These are phyloP conservation scores for Escarpia spicata DNA, from an alignment of 2,888 invertebrate species.

Conservation along the genomic window DNA sequence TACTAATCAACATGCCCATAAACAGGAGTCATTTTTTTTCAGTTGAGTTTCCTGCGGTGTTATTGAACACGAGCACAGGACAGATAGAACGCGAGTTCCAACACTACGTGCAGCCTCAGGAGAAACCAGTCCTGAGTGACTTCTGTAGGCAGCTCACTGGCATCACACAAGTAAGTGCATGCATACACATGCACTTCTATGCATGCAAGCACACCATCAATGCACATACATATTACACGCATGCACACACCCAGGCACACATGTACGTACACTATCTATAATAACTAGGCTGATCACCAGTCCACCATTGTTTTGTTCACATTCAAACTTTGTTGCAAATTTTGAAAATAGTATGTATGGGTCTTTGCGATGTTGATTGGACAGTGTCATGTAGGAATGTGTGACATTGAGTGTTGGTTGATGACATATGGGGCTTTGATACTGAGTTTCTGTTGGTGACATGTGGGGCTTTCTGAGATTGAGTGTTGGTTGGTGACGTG, in stretches of 20 bases:
- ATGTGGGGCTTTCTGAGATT: background rate
- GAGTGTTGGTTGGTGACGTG: background rate
- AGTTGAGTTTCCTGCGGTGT: constrained; percentile 73
- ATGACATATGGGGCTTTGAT: background rate
- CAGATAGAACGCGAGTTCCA: constrained; percentile 72
- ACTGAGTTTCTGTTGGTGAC: background rate
- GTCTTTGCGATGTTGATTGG: background rate
- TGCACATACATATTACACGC: background rate
- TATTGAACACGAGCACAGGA: constrained; percentile 69
- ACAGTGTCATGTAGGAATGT: background rate
- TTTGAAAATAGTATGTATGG: background rate
- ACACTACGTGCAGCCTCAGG: constrained; percentile 73
- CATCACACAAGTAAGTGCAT: constrained; percentile 68
- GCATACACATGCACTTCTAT: background rate
- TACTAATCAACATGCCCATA: too few relatives aligned
- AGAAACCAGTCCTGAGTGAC: constrained; percentile 70
- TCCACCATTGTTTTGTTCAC: background rate
- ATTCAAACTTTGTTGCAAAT: too few relatives aligned
- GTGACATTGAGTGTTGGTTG: background rate
- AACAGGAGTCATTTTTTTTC: constrained; percentile 13
- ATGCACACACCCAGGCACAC: background rate
- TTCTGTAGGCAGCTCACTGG: constrained; percentile 72
- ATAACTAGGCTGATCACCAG: background rate
- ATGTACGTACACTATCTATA: background rate
- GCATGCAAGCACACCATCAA: background rate